Evolutionary conservation across 1,140 invertebrate species (phyloP).

Genomic region (Formica selysi): DNA sequence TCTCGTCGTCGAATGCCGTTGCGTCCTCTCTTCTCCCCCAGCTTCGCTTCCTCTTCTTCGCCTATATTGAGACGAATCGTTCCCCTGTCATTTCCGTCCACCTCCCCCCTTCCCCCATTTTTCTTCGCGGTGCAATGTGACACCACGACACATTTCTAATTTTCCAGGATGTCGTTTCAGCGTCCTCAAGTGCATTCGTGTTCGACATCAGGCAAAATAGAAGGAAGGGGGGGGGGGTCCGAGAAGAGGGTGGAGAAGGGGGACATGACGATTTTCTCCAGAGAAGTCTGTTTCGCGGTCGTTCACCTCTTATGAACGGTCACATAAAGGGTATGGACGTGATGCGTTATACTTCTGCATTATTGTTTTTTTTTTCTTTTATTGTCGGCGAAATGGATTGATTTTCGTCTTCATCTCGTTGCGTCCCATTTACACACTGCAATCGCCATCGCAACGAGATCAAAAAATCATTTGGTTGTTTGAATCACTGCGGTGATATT

Average conservation of each 20-base stretch:
- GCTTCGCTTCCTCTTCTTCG: conserved; percentile 51
- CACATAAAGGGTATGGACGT: conserved; percentile 22
- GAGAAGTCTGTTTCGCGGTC: conserved; percentile 46
- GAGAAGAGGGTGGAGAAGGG: not conserved
- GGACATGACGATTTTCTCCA: conserved; percentile 37
- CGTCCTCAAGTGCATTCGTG: not conserved
- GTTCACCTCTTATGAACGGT: conserved; percentile 46
- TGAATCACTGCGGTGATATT: not conserved
- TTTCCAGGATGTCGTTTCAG: conserved; percentile 23
- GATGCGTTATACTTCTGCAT: not conserved
- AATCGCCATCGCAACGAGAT: not conserved
- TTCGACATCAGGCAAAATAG: not conserved
- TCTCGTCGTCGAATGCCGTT: not conserved
- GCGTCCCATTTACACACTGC: not conserved
- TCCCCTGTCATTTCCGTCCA: not conserved
- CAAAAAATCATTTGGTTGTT: not conserved
- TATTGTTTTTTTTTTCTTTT: not conserved
- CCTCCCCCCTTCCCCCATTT: not conserved
- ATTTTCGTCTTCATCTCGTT: conserved; percentile 17
- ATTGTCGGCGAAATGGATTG: not conserved
- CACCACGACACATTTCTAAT: conserved; percentile 26
- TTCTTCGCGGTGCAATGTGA: not conserved
- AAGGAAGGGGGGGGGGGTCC: not conserved
- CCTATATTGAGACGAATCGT: conserved; percentile 2
- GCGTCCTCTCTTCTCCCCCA: conserved; percentile 44